Percentiles rank a stretch among this genome's conserved stretches.
phyloP scores from a whole-genome alignment of 53 echinoderm and acorn worm species.

The Patiria pectinifera region DNA sequence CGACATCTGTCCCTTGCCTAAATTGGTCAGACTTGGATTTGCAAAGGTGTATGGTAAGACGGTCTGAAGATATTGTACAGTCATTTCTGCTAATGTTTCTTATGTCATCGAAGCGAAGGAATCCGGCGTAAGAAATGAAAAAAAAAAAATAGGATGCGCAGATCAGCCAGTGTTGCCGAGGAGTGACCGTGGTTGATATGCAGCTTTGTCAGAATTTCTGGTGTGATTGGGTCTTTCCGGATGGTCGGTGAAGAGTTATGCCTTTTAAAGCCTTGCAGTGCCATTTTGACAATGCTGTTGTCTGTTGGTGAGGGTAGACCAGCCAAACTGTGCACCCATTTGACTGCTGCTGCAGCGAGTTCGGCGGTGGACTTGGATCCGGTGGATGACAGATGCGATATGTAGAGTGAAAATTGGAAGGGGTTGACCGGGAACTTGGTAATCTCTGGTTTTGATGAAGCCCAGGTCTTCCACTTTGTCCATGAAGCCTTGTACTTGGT shows the following conservation, averaged over 20 bases:
- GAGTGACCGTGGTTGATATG: background rate
- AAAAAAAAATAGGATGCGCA: constrained; percentile 13
- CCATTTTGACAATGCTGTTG: too few species aligned
- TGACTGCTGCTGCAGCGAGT: constrained; percentile 28
- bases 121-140: constrained; percentile 48
- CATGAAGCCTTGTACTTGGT: too few species aligned
- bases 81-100: background rate
- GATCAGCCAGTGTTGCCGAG: constrained; percentile 19
- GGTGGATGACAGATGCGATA: too few species aligned
- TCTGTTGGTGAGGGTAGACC: too few species aligned
- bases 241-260: constrained; percentile 3
- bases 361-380: too few species aligned
- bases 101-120: constrained; percentile 38
- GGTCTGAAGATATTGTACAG: constrained; percentile 3
- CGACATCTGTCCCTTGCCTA: constrained; percentile 31
- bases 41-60: background rate
- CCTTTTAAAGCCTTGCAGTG: too few species aligned
- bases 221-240: constrained; percentile 40
- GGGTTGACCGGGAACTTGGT: too few species aligned
- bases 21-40: too few species aligned
- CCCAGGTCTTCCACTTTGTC: too few species aligned
- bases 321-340: too few species aligned
- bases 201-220: constrained; percentile 13
- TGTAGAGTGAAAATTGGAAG: too few species aligned
- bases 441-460: too few species aligned